A percentile compares a stretch with the other conserved stretches of the same genome.
phyloP scores from a whole-genome alignment of 92 coral and sea anemone genomes.

The Paragorgia papillata region DNA sequence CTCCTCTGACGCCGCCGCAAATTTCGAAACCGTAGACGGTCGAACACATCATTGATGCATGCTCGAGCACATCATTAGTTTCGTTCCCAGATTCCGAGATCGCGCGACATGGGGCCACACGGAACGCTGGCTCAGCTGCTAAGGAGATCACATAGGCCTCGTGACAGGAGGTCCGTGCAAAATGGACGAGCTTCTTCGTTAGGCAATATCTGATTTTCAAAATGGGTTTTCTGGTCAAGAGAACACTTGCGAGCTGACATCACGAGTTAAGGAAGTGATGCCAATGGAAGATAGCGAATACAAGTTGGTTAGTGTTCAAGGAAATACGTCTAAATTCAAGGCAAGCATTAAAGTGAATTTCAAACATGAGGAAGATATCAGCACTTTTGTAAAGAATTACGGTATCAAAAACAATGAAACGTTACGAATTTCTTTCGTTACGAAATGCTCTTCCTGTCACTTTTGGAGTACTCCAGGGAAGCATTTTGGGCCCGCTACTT shows the following conservation, averaged over 20 bases:
- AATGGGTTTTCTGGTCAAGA: conserved; percentile 17
- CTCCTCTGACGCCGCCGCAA: no score
- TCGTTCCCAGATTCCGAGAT: no score
- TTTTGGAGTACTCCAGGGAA: no score
- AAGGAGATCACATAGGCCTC: no score
- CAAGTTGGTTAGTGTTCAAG: conserved; percentile 1
- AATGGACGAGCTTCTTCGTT: conserved; percentile 24
- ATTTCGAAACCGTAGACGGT: no score
- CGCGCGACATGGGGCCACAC: no score
- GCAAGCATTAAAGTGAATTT: not conserved
- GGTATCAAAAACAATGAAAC: conserved; percentile 10
- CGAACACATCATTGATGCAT: no score
- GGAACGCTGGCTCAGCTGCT: no score
- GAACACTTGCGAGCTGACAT: conserved; percentile 4
- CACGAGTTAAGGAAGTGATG: conserved; percentile 1
- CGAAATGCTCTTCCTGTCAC: no score
- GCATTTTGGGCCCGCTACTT: no score
- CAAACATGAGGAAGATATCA: conserved; percentile 19
- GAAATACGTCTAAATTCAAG: not conserved
- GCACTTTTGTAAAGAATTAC: not conserved
- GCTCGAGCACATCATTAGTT: no score
- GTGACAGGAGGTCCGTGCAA: no score
- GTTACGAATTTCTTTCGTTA: not conserved
- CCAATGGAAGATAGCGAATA: not conserved
- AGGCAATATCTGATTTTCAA: not conserved